Percentiles rank a stretch among this genome's conserved stretches.
Conservation (phyloP, 2,888 invertebrate species). For the Pollenia griseotomentosa region DNA sequence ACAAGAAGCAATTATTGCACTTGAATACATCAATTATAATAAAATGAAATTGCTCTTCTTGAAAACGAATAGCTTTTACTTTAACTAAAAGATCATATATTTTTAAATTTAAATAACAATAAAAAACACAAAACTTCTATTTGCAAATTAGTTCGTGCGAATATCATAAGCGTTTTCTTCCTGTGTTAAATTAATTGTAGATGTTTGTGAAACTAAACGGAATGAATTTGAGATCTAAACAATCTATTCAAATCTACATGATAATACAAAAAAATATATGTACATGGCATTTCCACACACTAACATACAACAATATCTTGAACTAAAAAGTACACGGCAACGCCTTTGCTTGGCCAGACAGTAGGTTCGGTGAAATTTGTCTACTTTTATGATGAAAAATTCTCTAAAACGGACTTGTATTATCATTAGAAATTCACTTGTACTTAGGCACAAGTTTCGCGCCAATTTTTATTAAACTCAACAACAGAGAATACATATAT, state of each 20-base stretch:
- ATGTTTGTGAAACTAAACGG: constrained; percentile 55
- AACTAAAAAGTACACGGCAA: constrained; percentile 34
- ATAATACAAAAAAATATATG: constrained; percentile 45
- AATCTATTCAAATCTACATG: constrained; percentile 69
- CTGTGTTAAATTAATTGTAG: constrained; percentile 68
- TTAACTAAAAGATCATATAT: constrained; percentile 16
- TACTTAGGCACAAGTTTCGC: constrained; percentile 77
- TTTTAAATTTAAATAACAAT: constrained; percentile 59
- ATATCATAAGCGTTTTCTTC: constrained; percentile 70
- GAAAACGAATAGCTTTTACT: constrained; percentile 50
- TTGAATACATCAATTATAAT: constrained; percentile 68
- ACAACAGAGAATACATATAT: constrained; percentile 12
- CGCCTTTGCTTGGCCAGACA: constrained; percentile 10
- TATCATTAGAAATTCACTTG: constrained; percentile 68
- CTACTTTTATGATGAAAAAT: constrained; percentile 26
- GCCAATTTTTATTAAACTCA: constrained; percentile 74
- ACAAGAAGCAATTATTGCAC: constrained; percentile 47
- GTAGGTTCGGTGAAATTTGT: constrained; percentile 32
- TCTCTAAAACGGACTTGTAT: constrained; percentile 34
- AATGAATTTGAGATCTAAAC: constrained; percentile 71
- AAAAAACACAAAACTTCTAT: constrained; percentile 16
- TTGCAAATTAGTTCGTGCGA: constrained; percentile 35
- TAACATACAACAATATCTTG: constrained; percentile 8
- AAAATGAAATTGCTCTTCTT: constrained; percentile 63
- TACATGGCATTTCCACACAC: constrained; percentile 3